Evolutionary conservation across 2,797 vertebrate species (phyloP).

Genomic region (Leptodactylus fallax): DNA sequence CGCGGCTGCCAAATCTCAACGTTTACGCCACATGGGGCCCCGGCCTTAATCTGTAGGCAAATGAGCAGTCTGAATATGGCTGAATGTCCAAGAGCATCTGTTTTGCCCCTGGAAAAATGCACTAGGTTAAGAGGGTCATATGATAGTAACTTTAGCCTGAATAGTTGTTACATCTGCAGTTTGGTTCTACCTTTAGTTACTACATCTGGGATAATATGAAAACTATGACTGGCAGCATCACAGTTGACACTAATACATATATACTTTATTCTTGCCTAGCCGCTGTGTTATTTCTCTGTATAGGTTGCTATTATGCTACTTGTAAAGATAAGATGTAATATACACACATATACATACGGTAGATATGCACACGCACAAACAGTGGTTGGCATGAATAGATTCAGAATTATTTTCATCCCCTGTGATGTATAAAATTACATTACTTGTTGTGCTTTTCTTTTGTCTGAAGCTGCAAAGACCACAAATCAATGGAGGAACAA

Average conservation of each 20-base stretch:
- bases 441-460: constrained; percentile 7
- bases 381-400: neutral
- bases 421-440: constrained; percentile 14
- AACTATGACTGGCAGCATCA: too few relatives aligned
- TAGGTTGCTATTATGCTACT: neutral
- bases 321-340: neutral
- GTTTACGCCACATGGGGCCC: too few relatives aligned
- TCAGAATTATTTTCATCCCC: constrained; percentile 18
- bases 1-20: too few relatives aligned
- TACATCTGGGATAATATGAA: too few relatives aligned
- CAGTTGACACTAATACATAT: neutral
- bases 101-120: too few relatives aligned
- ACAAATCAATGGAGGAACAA: constrained; percentile 36
- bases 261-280: neutral
- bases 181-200: too few relatives aligned
- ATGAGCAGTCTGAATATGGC: too few relatives aligned
- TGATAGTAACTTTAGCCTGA: too few relatives aligned
- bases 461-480: constrained; percentile 26
- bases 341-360: neutral
- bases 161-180: too few relatives aligned
- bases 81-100: too few relatives aligned
- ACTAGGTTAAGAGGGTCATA: too few relatives aligned
- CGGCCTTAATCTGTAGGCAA: too few relatives aligned
- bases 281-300: neutral
- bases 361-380: neutral